phyloP scores from a whole-genome alignment of 2,888 invertebrate genomes.

The Andrena minutula region DNA sequence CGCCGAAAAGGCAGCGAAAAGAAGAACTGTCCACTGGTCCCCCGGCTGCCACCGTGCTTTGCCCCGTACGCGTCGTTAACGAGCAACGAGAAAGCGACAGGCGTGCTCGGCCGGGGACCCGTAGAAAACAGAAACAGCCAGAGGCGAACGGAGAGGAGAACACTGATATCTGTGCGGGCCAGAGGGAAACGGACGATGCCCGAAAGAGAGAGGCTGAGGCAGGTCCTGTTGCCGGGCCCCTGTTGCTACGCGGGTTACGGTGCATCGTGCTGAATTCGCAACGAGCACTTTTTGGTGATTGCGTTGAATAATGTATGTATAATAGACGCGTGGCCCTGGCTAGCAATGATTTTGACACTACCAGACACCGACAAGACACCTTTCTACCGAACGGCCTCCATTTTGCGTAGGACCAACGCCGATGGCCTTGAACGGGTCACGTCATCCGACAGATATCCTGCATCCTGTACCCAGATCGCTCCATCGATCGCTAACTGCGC shows the following conservation, averaged over 20 bases:
- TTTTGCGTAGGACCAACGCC: slow-evolving; percentile 54
- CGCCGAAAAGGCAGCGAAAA: slow-evolving; percentile 55
- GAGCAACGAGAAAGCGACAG: slow-evolving; percentile 68
- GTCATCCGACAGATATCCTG: slow-evolving; percentile 66
- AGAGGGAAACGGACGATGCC: slow-evolving; percentile 42
- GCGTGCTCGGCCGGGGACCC: slow-evolving; percentile 20
- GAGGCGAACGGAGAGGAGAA: slow-evolving; percentile 34
- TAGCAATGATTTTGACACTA: slow-evolving; percentile 57
- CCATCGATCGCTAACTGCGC: slow-evolving; percentile 57
- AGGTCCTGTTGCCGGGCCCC: slow-evolving; percentile 73
- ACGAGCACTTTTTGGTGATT: slow-evolving; percentile 75
- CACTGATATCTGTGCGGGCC: slow-evolving; percentile 50
- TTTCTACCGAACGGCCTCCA: slow-evolving; percentile 39
- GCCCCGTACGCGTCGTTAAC: slow-evolving; percentile 60
- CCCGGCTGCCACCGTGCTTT: slow-evolving; percentile 17
- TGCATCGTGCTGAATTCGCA: slow-evolving; percentile 82
- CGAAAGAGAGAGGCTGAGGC: slow-evolving; percentile 63
- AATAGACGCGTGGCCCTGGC: slow-evolving; percentile 67
- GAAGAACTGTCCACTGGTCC: slow-evolving; percentile 4
- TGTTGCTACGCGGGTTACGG: slow-evolving; percentile 80
- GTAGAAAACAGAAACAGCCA: slow-evolving; percentile 35
- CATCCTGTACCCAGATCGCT: slow-evolving; percentile 51
- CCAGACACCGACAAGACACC: slow-evolving; percentile 24
- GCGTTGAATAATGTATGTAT: slow-evolving; percentile 75
- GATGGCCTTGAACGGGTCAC: slow-evolving; percentile 60